phyloP scores from a whole-genome alignment of 2,113 vertebrate species.

The Callaeas wilsoni region DNA sequence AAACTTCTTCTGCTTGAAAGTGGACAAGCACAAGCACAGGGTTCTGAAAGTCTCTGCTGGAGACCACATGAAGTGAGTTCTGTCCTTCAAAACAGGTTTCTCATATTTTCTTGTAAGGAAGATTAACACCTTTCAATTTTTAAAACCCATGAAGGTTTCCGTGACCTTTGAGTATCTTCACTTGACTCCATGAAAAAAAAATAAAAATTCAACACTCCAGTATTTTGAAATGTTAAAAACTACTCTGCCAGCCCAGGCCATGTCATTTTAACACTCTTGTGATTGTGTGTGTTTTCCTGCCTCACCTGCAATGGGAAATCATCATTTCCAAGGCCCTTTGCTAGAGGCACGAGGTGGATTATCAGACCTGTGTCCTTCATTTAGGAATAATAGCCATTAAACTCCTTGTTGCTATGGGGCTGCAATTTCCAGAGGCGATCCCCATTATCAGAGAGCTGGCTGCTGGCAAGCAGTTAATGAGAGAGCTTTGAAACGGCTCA shows the following conservation, averaged over 20 bases:
- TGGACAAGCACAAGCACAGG: not conserved
- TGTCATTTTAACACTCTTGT: not conserved
- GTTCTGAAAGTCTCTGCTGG: not conserved
- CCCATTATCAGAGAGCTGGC: conserved; percentile 10
- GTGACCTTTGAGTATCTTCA: not conserved
- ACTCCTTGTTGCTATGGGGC: conserved; percentile 60
- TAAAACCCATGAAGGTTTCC: not conserved
- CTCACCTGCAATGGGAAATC: not conserved
- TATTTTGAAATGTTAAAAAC: not conserved
- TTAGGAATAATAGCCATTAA: conserved; percentile 40
- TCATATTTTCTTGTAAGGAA: not conserved
- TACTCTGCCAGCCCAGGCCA: not conserved
- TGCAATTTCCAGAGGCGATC: conserved; percentile 35
- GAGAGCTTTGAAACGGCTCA: not conserved
- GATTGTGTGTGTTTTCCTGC: not conserved
- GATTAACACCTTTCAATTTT: not conserved
- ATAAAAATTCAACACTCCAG: not conserved
- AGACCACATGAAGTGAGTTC: not conserved
- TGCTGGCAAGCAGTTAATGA: conserved; percentile 50
- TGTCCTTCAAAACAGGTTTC: not conserved
- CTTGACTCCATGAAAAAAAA: not conserved
- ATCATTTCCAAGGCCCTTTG: not conserved
- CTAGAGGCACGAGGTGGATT: not conserved
- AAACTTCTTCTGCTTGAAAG: not conserved
- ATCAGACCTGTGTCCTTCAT: not conserved